A percentile compares a stretch with the other conserved stretches of the same genome.
Conservation (phyloP, 2,797 vertebrate genomes). For the Chrosomus eos region DNA sequence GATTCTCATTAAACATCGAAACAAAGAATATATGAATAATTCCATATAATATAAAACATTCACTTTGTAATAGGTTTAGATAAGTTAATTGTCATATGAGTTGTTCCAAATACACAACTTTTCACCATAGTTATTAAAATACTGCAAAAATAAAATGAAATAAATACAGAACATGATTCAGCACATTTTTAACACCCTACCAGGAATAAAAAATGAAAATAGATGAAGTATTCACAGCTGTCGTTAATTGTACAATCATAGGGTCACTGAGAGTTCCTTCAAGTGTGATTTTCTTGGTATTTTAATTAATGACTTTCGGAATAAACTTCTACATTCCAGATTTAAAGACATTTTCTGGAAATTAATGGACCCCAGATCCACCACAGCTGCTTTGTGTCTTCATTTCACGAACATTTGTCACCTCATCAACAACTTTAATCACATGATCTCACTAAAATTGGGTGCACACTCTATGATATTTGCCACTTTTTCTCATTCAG, state of each 20-base stretch:
- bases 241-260: constrained; percentile 37
- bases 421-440: neutral
- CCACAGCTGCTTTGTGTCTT: constrained; percentile 1
- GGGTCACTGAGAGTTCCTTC: constrained; percentile 32
- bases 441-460: neutral
- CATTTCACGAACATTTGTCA: neutral
- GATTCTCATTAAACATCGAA: constrained; percentile 31
- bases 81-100: neutral
- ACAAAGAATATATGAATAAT: constrained; percentile 13
- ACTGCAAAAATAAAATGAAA: neutral
- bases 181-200: constrained; percentile 13
- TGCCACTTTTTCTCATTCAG: neutral
- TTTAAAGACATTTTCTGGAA: neutral
- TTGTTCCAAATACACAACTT: constrained; percentile 1
- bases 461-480: neutral
- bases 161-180: constrained; percentile 5
- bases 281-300: constrained; percentile 14
- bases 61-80: constrained; percentile 10
- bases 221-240: constrained; percentile 12
- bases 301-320: neutral
- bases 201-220: neutral
- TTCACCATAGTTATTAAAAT: constrained; percentile 19
- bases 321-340: neutral
- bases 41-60: constrained; percentile 36
- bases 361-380: constrained; percentile 6